Evolutionary conservation across 2,888 invertebrate species (phyloP).

Genomic region (Augochlorella aurata): DNA sequence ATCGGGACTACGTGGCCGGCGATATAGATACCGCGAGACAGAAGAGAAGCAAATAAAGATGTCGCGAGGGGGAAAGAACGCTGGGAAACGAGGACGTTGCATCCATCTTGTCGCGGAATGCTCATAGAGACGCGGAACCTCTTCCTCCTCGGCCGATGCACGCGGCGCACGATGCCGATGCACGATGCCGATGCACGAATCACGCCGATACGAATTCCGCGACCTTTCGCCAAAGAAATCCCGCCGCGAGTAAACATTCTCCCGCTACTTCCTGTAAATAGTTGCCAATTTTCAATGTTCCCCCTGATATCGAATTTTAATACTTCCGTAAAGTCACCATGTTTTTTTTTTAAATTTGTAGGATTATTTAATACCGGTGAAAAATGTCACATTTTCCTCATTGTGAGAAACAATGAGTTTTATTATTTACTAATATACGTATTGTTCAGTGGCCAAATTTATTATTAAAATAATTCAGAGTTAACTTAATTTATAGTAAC

Average conservation of each 20-base stretch:
- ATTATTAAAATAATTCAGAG: no score
- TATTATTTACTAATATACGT: no score
- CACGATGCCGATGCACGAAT: conserved; percentile 17
- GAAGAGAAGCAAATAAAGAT: conserved; percentile 49
- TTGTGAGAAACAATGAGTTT: no score
- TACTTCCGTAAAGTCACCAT: no score
- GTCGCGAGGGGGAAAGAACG: conserved; percentile 25
- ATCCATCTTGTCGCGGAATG: conserved; percentile 50
- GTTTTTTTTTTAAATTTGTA: no score
- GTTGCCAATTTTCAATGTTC: no score
- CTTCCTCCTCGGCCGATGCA: background rate
- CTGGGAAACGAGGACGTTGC: conserved; percentile 32
- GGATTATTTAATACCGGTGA: no score
- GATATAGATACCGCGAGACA: conserved; percentile 39
- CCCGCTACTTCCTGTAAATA: background rate
- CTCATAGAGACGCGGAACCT: conserved; percentile 14
- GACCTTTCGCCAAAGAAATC: conserved; percentile 15
- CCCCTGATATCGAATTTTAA: no score
- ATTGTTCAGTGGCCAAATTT: no score
- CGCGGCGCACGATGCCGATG: background rate
- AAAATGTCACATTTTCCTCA: no score
- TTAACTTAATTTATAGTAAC: no score
- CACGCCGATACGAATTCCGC: conserved; percentile 34
- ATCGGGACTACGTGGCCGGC: conserved; percentile 30
- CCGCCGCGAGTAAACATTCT: conserved; percentile 21